A percentile compares a stretch with the other conserved stretches of the same genome.
These are phyloP conservation scores for Chydorus sphaericus DNA, from an alignment of 2,888 invertebrate genomes.

Conservation along the genomic window DNA sequence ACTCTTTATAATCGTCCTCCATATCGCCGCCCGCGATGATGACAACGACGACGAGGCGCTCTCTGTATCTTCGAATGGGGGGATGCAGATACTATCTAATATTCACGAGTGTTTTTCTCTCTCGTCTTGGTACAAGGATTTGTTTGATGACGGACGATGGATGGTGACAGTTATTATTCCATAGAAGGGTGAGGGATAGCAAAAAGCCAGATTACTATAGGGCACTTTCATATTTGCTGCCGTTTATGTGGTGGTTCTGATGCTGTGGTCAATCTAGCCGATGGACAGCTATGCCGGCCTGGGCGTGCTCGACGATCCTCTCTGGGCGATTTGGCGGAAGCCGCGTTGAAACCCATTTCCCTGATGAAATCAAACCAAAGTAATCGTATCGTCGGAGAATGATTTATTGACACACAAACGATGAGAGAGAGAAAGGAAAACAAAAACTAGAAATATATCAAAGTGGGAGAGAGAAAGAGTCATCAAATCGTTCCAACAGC, in stretches of 20 bases:
- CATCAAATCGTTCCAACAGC: too few relatives aligned
- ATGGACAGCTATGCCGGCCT: background rate
- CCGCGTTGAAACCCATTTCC: background rate
- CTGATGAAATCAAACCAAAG: background rate
- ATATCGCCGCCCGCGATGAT: background rate
- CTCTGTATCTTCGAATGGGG: too few relatives aligned
- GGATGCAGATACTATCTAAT: too few relatives aligned
- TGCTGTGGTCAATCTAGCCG: background rate
- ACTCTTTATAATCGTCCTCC: background rate
- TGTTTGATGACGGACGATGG: background rate
- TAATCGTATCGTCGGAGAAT: background rate
- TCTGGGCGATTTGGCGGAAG: background rate
- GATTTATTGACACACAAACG: background rate
- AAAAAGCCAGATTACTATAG: too few relatives aligned
- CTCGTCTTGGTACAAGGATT: too few relatives aligned
- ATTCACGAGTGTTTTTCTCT: slow-evolving; percentile 1
- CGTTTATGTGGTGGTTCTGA: background rate
- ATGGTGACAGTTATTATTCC: slow-evolving; percentile 1
- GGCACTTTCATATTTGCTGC: too few relatives aligned
- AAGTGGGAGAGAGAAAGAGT: too few relatives aligned
- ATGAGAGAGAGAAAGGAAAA: too few relatives aligned
- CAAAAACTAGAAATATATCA: too few relatives aligned
- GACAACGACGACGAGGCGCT: background rate
- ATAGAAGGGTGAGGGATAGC: too few relatives aligned
- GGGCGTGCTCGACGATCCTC: slow-evolving; percentile 1